A percentile compares a stretch with the other conserved stretches of the same genome.
Conservation (phyloP, 2,797 vertebrate species). For the Scolopax bukidnonensis region DNA sequence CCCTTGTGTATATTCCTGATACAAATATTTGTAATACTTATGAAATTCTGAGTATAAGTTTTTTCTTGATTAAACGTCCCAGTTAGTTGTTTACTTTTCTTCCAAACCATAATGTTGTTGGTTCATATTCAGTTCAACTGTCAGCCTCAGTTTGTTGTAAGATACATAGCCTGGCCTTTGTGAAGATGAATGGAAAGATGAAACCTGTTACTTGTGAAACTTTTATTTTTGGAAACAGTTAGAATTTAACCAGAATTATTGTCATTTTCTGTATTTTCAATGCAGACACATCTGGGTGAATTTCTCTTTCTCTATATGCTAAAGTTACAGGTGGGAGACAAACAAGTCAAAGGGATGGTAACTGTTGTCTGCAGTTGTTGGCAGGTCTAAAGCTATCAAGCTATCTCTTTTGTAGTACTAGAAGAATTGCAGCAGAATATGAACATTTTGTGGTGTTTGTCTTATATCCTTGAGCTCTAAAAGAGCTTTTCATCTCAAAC, state of each 20-base stretch:
- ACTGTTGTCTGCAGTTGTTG: not conserved
- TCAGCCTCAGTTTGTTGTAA: not conserved
- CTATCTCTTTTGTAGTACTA: accelerated
- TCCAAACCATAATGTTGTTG: not conserved
- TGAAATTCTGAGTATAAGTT: not conserved
- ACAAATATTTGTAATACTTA: not conserved
- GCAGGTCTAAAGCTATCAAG: not conserved
- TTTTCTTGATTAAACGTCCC: not conserved
- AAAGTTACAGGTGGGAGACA: not conserved
- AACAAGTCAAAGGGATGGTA: not conserved
- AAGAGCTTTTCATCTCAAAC: not conserved
- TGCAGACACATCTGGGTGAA: accelerated
- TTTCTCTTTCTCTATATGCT: not conserved
- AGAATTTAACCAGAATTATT: not conserved
- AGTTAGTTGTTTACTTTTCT: not conserved
- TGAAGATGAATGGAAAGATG: not conserved
- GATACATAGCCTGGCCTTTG: not conserved
- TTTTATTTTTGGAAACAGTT: not conserved
- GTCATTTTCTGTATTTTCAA: not conserved
- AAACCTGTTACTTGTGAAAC: not conserved
- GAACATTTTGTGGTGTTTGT: not conserved
- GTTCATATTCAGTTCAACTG: not conserved
- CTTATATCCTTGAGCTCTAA: not conserved
- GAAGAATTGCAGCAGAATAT: not conserved
- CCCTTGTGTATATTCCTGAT: not conserved